Percentiles rank a stretch among this genome's conserved stretches.
phyloP scores from a whole-genome alignment of 2,888 invertebrate genomes.

The Spodoptera picta region DNA sequence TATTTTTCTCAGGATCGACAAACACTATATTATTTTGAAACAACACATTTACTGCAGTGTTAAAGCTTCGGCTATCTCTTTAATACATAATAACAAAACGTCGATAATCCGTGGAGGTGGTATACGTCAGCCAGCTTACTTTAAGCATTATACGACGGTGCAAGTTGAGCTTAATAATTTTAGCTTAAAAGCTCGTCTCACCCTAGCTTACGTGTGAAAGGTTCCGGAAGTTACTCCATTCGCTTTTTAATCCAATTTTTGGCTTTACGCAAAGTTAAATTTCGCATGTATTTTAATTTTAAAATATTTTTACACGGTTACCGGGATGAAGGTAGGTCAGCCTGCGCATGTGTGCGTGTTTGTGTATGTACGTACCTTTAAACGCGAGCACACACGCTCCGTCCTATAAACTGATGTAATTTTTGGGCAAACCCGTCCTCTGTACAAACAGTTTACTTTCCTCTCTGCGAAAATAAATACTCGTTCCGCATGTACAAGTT shows the following conservation, averaged over 20 bases:
- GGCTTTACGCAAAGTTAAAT: slow-evolving; percentile 61
- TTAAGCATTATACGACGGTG: slow-evolving; percentile 72
- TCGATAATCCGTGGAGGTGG: slow-evolving; percentile 60
- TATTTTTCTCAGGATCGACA: too few species aligned
- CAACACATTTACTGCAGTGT: too few species aligned
- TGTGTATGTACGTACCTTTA: background rate
- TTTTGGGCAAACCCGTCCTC: slow-evolving; percentile 6
- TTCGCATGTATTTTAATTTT: slow-evolving; percentile 46
- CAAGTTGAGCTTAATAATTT: slow-evolving; percentile 85
- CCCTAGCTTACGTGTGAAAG: slow-evolving; percentile 80
- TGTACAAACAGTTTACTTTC: slow-evolving; percentile 9
- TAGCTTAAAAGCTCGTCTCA: slow-evolving; percentile 84
- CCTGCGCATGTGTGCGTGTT: background rate
- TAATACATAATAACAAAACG: slow-evolving; percentile 26
- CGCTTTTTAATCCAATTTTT: slow-evolving; percentile 81
- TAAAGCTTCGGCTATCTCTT: too few species aligned
- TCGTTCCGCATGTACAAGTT: slow-evolving; percentile 11
- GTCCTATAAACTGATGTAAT: slow-evolving; percentile 9
- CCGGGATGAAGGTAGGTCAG: slow-evolving; percentile 6
- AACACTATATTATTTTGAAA: too few species aligned
- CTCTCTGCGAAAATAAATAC: slow-evolving; percentile 20
- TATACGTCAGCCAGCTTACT: slow-evolving; percentile 69
- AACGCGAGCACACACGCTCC: background rate
- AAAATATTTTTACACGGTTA: slow-evolving; percentile 35
- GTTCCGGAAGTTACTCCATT: slow-evolving; percentile 75